Evolutionary conservation across 2,888 invertebrate species (phyloP).

Genomic region (Aphidoletes aphidimyza): DNA sequence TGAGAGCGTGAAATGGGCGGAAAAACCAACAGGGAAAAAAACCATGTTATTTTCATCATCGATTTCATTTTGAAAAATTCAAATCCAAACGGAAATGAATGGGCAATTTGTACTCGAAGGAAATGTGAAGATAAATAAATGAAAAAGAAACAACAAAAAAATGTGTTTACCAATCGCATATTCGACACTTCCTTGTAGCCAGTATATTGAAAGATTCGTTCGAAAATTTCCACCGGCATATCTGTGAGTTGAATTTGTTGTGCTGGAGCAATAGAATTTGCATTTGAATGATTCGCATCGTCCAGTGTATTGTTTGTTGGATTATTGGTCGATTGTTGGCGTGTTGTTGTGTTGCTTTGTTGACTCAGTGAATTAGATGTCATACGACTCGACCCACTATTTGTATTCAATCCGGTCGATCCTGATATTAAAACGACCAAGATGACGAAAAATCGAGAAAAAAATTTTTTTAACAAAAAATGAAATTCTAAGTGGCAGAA

Average conservation of each 20-base stretch:
- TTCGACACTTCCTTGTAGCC: conserved; percentile 83
- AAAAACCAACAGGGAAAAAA: neutral
- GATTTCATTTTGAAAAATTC: neutral
- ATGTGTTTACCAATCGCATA: conserved; percentile 75
- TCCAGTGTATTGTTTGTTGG: neutral
- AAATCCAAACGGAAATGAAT: neutral
- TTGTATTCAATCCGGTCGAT: conserved; percentile 5
- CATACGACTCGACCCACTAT: neutral
- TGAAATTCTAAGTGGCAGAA: too few species aligned
- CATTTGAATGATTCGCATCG: neutral
- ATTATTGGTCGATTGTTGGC: neutral
- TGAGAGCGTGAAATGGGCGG: too few species aligned
- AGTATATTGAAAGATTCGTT: conserved; percentile 80
- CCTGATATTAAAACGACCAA: neutral
- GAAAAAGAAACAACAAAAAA: neutral
- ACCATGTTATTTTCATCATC: too few species aligned
- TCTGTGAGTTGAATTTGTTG: conserved; percentile 67
- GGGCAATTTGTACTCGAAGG: neutral
- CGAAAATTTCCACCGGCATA: conserved; percentile 82
- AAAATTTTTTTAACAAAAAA: neutral
- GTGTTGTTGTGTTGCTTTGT: neutral
- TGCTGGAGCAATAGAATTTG: neutral
- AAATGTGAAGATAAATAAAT: neutral
- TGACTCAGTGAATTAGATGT: conserved; percentile 28
- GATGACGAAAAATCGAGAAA: neutral